Evolutionary conservation across 2,888 invertebrate species (phyloP).

Genomic region (Chrysina gloriosa): DNA sequence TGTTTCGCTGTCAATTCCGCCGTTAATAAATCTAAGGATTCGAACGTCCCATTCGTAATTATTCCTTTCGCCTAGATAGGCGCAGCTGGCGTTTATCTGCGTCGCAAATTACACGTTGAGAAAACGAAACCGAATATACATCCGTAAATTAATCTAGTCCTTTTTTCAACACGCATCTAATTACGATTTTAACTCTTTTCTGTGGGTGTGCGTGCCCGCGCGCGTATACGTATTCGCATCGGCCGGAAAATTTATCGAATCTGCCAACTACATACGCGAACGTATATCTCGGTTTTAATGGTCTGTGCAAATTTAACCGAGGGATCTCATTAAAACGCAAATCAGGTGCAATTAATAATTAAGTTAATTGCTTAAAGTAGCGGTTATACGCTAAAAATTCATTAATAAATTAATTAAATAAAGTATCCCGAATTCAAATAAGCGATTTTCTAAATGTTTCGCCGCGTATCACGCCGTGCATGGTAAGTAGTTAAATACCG

Average conservation of each 20-base stretch:
- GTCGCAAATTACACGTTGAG: too few relatives aligned
- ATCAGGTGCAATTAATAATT: conserved; percentile 25
- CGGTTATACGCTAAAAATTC: conserved; percentile 27
- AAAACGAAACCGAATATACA: too few relatives aligned
- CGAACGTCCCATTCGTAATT: too few relatives aligned
- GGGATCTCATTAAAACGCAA: conserved; percentile 26
- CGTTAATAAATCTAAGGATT: too few relatives aligned
- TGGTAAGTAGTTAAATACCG: neutral
- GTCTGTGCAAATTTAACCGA: conserved; percentile 28
- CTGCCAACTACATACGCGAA: neutral
- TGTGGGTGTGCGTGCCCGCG: too few relatives aligned
- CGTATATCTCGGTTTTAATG: conserved; percentile 12
- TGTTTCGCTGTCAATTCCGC: too few relatives aligned
- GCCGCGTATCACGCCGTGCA: neutral
- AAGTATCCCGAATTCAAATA: conserved; percentile 29
- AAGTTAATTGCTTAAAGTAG: conserved; percentile 34
- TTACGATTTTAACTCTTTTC: too few relatives aligned
- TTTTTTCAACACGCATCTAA: too few relatives aligned
- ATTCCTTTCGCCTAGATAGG: too few relatives aligned
- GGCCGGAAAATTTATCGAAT: neutral
- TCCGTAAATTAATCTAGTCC: too few relatives aligned
- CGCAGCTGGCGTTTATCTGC: too few relatives aligned
- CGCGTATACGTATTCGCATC: too few relatives aligned
- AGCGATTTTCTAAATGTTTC: conserved; percentile 20
- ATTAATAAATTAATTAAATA: conserved; percentile 33